Evolutionary conservation across 2,797 vertebrate species (phyloP).

Genomic region (Melanotaenia pygmaea): DNA sequence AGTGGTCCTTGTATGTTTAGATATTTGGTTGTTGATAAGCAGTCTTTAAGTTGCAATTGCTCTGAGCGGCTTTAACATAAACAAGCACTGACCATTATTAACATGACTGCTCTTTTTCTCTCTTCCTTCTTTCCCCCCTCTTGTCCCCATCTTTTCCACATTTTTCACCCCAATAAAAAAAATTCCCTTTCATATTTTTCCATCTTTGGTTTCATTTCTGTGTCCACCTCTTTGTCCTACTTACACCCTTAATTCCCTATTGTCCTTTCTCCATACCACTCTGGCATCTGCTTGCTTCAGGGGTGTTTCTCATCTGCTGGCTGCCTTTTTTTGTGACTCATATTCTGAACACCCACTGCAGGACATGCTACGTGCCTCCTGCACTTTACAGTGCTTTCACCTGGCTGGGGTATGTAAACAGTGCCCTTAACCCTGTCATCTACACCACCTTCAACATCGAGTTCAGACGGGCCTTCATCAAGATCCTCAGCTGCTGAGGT

Average conservation of each 20-base stretch:
- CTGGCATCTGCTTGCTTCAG: slow-evolving; percentile 74
- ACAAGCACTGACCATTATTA: slow-evolving; percentile 23
- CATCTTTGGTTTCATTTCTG: not conserved
- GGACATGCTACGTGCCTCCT: slow-evolving; percentile 86
- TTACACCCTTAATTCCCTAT: not conserved
- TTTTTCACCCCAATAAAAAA: not conserved
- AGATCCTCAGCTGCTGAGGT: slow-evolving; percentile 91
- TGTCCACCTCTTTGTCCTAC: not conserved
- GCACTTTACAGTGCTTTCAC: slow-evolving; percentile 92
- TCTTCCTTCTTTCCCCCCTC: not conserved
- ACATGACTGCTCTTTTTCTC: slow-evolving; percentile 16
- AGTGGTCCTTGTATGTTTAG: not conserved
- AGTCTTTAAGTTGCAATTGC: not conserved
- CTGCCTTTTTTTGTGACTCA: slow-evolving; percentile 96
- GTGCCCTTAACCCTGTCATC: slow-evolving; percentile 93
- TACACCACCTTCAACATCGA: slow-evolving; percentile 96
- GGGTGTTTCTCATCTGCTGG: slow-evolving; percentile 96
- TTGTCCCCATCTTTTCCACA: not conserved
- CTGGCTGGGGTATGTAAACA: slow-evolving; percentile 96
- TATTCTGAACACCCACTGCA: slow-evolving; percentile 93
- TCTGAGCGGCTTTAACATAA: not conserved
- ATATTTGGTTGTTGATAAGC: not conserved
- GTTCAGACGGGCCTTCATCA: slow-evolving; percentile 95
- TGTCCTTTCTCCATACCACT: slow-evolving; percentile 24
- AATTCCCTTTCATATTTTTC: slow-evolving; percentile 18